Base-by-base conservation (phyloP, 2,797 vertebrate species). In the Distichodus sexfasciatus region DNA sequence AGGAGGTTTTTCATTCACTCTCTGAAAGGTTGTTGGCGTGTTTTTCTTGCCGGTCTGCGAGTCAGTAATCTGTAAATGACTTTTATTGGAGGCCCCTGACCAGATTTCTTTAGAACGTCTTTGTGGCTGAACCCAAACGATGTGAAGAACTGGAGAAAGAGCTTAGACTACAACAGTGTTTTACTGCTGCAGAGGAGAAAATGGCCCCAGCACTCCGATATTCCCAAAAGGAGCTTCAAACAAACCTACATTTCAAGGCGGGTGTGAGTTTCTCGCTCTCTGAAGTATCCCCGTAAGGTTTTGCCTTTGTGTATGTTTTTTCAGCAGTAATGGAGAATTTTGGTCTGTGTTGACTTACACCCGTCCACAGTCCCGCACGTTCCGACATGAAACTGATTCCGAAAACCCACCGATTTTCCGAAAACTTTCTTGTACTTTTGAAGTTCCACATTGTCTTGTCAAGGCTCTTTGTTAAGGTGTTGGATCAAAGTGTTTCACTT, bases 201-300 rank as follows among this genome's bases (percentile, higher is more conserved):
- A 87, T 88, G 89, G 88, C 88, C 46, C 64, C 86, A 81, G 84
- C 87, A 88, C 84, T 86, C 87, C 83, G 76, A 83, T 87, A 89
- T 88, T 89, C 89, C 89, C 87, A 85, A 82, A 86, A 86, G 87
- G 84, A 83, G 84, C 88, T 88, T 88, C 87, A 88, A 88, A 87
- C 87, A 86, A 87, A 46, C 81, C 85, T 82, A 87, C 83, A 63
- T 75, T 74, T 74, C 58, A 87, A 83, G 82, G 44, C 12, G 11
- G 85, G 81, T 84, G 80, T 81, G 84, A 87, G 84, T 85, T 87
- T 88, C 84, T 89, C 82, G 54, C 60, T 83, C 83, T 86, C 80
- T 83, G 79, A 87, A 82, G 84, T 83, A 88, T 88, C 85, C 87
- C 84, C 84, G 83, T 73, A 90, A 88, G 86, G 84, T 84, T 87